Evolutionary conservation across 2,113 vertebrate genomes (phyloP).

Genomic region (Hemichromis elongatus): DNA sequence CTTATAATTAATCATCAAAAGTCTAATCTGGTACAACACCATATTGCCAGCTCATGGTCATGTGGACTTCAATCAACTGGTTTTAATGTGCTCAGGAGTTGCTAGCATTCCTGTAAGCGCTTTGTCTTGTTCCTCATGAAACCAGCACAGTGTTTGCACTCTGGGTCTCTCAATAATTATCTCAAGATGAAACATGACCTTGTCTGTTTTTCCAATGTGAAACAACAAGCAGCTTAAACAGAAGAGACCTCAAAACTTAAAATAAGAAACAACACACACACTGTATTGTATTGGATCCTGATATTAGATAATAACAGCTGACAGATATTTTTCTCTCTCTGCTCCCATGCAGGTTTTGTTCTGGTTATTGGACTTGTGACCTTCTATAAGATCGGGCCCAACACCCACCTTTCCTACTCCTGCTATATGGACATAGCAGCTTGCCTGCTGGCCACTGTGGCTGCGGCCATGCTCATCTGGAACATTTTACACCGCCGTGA

Average conservation of each 20-base stretch:
- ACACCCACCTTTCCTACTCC: constrained; percentile 93
- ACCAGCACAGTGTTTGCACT: background rate
- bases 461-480: constrained; percentile 96
- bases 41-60: background rate
- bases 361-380: constrained; percentile 95
- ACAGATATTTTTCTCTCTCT: background rate
- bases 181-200: background rate
- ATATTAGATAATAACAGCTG: background rate
- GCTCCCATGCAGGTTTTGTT: constrained; percentile 82
- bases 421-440: constrained; percentile 94
- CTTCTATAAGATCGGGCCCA: constrained; percentile 91
- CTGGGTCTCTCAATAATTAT: background rate
- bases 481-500: constrained; percentile 94
- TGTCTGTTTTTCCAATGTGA: too few relatives aligned
- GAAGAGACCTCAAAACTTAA: background rate
- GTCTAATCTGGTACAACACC: background rate
- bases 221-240: background rate
- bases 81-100: background rate
- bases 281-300: background rate
- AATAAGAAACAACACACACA: background rate
- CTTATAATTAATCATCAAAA: background rate
- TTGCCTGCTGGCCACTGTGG: constrained; percentile 88
- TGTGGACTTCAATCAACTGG: background rate
- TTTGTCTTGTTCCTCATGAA: background rate
- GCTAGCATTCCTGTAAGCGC: background rate